Percentiles rank a stretch among this genome's conserved stretches.
Evolutionary conservation across 2,113 vertebrate genomes (phyloP).

Genomic region (Scatophagus argus): DNA sequence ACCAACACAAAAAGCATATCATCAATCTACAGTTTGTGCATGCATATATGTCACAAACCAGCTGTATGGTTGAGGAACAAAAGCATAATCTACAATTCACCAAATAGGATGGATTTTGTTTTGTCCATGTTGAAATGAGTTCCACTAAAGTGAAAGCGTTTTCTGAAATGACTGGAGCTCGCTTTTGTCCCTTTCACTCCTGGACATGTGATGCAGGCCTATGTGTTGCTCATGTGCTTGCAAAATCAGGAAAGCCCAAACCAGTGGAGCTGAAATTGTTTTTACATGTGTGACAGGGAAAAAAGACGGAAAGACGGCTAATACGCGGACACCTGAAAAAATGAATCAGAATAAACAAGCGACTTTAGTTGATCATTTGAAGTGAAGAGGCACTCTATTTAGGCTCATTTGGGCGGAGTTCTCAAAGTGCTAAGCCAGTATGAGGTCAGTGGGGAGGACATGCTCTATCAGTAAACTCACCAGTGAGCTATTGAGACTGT

Average conservation of each 20-base stretch:
- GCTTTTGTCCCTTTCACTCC: neutral
- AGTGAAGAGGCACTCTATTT: neutral
- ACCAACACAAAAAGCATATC: neutral
- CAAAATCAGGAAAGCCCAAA: neutral
- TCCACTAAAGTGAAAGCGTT: neutral
- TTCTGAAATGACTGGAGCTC: neutral
- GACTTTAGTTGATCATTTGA: neutral
- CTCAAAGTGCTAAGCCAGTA: neutral
- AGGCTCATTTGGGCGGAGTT: constrained; percentile 1
- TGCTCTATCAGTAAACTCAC: neutral
- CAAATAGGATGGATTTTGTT: neutral
- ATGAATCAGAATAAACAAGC: neutral
- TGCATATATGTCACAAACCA: neutral
- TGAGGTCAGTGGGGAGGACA: neutral
- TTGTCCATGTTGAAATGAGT: neutral
- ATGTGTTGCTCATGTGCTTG: neutral
- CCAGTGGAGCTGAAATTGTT: neutral
- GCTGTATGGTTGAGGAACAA: neutral
- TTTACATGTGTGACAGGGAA: neutral
- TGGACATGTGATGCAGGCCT: neutral
- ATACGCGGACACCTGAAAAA: neutral
- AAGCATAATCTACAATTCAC: neutral
- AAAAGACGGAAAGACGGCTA: neutral
- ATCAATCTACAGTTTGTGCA: neutral
- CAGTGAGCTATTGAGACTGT: neutral